Base-by-base conservation (phyloP, 2,797 vertebrate species). In the Oryzias dopingdopingensis region DNA sequence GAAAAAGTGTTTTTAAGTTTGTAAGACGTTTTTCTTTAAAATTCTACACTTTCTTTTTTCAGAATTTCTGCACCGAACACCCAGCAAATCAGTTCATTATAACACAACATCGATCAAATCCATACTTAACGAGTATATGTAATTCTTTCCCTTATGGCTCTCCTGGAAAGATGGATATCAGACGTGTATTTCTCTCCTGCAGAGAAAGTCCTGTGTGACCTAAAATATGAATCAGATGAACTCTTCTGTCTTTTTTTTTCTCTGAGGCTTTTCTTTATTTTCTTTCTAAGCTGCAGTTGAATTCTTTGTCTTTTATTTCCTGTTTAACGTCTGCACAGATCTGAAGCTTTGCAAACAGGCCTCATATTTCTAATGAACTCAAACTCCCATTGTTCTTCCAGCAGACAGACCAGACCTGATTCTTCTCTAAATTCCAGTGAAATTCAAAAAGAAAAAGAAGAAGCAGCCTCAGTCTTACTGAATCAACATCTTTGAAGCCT, bases 401-500 rank as follows among this genome's bases (percentile, higher is more conserved):
- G 37, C 23, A 18, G 51, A 22, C 40, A 53, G 46, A 40, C 49
- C 52, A 67, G 20, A 64, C 17, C 44, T n/a, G 14, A 0, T 22
- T 40, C 23, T 18, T 52, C 26, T 61, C 45, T 7, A 18, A 56
- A 14, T 12, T 42, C 37, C 14, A 73, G 66, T n/a, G 44, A 22
- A 20, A 17, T 20, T 47, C 22, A 67, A 59, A 40, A 63, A 67
- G 56, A 53, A 47, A 70, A 81, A 66, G 42, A 61, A 41, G 45
- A 46, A 40, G 56, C 37, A 4, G 15, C 62, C 3, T 40, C 18
- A 47, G 22, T 55, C 17, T 3, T 13, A 44, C 23, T 55, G 45
- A 37, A 4, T 56, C 42, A 5, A 24, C 18, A 56, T 47, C 75
- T 89, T 90, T 88, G 81, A 88, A 86, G 81, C 59, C 56, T 45